Percentiles rank a stretch among this genome's conserved stretches.
Conservation (phyloP, 2,888 invertebrate species). For the Eledone cirrhosa region DNA sequence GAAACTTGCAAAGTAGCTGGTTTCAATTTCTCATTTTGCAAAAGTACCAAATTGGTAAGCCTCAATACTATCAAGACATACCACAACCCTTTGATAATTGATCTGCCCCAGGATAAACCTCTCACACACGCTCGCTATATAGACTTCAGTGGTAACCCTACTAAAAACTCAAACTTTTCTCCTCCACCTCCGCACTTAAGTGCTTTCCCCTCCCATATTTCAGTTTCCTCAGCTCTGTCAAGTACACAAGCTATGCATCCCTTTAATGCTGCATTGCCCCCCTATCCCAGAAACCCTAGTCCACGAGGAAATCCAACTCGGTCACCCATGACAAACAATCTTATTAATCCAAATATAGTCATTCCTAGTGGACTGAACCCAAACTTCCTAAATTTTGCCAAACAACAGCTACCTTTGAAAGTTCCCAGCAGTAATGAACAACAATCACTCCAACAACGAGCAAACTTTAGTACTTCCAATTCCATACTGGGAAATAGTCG, state of each 20-base stretch:
- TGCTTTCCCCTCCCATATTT: neutral
- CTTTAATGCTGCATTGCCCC: conserved; percentile 23
- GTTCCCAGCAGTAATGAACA: conserved; percentile 3
- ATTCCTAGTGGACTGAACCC: neutral
- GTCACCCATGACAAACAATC: conserved; percentile 22
- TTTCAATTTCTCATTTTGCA: conserved; percentile 58
- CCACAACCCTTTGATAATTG: conserved; percentile 49
- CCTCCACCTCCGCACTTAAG: neutral
- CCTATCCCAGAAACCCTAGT: conserved; percentile 23
- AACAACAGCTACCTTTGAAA: conserved; percentile 27
- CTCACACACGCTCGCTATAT: conserved; percentile 61
- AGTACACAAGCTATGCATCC: conserved; percentile 28
- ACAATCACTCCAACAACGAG: conserved; percentile 21
- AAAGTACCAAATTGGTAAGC: conserved; percentile 55
- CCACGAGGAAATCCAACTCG: conserved; percentile 21
- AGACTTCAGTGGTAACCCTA: conserved; percentile 40
- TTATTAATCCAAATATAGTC: neutral
- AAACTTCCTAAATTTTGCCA: conserved; percentile 25
- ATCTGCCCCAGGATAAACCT: conserved; percentile 60
- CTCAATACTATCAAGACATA: conserved; percentile 50
- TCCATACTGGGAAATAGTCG: conserved; percentile 7
- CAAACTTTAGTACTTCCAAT: conserved; percentile 7
- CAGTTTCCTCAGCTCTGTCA: neutral
- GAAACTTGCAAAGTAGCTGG: conserved; percentile 58
- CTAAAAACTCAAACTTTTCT: conserved; percentile 23